Base-by-base conservation (phyloP, 2,888 invertebrate genomes). In the Tipula helvola region DNA sequence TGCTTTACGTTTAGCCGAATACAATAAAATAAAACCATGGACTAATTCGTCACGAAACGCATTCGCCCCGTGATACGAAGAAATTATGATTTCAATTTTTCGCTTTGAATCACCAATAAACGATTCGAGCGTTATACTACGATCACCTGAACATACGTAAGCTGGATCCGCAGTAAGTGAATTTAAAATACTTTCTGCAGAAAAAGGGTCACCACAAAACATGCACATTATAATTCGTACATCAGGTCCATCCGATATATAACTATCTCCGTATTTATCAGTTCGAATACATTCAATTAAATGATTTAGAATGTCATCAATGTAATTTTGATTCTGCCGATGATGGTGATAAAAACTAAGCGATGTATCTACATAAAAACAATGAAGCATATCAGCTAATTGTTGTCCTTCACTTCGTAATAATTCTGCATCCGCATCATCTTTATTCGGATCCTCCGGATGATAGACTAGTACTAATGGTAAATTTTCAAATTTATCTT, bases 201-300 rank as follows among this genome's bases (percentile, higher is more conserved):
- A 96, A 90, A 95, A 98, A 0, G 97, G 97, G 91, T 99, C 98
- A 86, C 98, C 98, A 92, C 99, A 99, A 92, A 98, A 97, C 95
- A 98, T 96, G 91, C 98, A 98, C 94, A 99, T 96, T 91, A 96
- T 96, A 91, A 98, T 96, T 89, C 97, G 95, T 16, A 92, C 88
- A 88, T 92, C 92, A 16, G 92, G 88, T 90, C 92, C 90, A 89
- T 90, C 91, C 83, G 91, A 90, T 87, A 90, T 90, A 90, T 90
- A 91, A 87, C 90, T 89, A 87, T 91, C 91, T 87, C 90, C 90
- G 87, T 90, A 90, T 87, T 92, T 92, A 88, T 91, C 90, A 88
- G 91, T 89, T 87, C 91, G 90, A 42, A 92, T 89, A 36, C 91
- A 91, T 87, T 91, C 90, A 88, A 91, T 92, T 83, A 92, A 90